phyloP scores from a whole-genome alignment of 2,113 vertebrate genomes.

The Donacobius atricapilla region DNA sequence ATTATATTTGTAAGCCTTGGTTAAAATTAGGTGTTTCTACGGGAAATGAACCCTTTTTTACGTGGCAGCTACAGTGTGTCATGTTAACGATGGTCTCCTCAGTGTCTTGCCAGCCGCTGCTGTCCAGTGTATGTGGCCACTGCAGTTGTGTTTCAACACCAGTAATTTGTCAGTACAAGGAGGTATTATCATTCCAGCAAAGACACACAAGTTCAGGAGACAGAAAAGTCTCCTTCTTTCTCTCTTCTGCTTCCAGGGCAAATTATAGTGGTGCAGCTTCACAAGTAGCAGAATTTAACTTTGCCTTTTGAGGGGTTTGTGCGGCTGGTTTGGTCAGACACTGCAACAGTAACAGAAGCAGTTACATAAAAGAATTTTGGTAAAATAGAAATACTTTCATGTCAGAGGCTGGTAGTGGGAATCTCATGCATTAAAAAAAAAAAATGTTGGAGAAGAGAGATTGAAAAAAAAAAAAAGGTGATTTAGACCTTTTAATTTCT shows the following conservation, averaged over 20 bases:
- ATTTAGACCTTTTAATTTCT: background rate
- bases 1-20: background rate
- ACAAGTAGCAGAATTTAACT: background rate
- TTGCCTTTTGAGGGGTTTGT: background rate
- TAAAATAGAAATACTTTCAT: background rate
- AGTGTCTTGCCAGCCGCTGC: background rate
- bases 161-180: background rate
- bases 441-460: background rate
- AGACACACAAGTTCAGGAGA: background rate
- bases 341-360: background rate
- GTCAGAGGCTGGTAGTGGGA: background rate
- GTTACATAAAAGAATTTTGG: background rate
- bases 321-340: background rate
- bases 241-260: constrained; percentile 39
- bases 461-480: background rate
- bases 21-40: background rate
- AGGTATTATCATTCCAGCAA: constrained; percentile 9
- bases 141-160: background rate
- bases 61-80: background rate
- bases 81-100: background rate
- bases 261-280: background rate
- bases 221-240: background rate
- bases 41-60: background rate
- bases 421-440: background rate
- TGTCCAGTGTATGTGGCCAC: background rate